Percentiles rank a stretch among this genome's conserved stretches.
phyloP scores from a whole-genome alignment of 2,113 vertebrate genomes.

The Syngnathus scovelli region DNA sequence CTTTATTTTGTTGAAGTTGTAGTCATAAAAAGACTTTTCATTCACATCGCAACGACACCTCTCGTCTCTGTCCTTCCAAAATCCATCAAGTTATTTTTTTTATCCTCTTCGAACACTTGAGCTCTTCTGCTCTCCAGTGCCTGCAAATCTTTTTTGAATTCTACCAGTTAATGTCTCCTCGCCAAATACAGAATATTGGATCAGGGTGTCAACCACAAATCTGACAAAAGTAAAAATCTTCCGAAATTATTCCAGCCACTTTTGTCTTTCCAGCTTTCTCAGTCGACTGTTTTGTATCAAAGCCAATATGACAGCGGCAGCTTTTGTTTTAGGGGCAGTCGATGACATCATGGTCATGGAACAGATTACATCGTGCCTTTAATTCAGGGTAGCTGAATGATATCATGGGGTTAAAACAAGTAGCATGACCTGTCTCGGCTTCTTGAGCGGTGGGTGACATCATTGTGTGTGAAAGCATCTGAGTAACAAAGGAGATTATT shows the following conservation, averaged over 20 bases:
- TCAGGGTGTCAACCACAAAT: not conserved
- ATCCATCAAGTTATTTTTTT: not conserved
- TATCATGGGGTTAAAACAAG: not conserved
- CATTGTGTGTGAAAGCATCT: not conserved
- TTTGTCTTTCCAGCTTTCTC: not conserved
- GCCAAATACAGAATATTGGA: not conserved
- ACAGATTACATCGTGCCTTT: slow-evolving; percentile 1
- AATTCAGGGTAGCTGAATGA: not conserved
- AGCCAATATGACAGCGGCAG: not conserved
- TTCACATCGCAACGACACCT: not conserved
- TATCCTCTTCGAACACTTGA: not conserved
- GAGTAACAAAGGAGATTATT: not conserved
- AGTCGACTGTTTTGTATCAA: not conserved
- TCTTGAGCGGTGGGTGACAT: not conserved
- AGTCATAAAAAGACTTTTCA: not conserved
- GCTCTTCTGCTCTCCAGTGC: not conserved
- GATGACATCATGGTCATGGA: not conserved
- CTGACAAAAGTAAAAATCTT: slow-evolving; percentile 6
- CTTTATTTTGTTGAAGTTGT: not conserved
- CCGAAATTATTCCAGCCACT: not conserved
- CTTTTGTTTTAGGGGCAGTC: not conserved
- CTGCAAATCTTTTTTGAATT: not conserved
- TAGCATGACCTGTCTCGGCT: not conserved
- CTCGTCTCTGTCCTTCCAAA: not conserved
- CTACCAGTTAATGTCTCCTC: not conserved